These are phyloP conservation scores for Numida meleagris DNA, from an alignment of 2,113 vertebrate genomes.

Conservation along the genomic window DNA sequence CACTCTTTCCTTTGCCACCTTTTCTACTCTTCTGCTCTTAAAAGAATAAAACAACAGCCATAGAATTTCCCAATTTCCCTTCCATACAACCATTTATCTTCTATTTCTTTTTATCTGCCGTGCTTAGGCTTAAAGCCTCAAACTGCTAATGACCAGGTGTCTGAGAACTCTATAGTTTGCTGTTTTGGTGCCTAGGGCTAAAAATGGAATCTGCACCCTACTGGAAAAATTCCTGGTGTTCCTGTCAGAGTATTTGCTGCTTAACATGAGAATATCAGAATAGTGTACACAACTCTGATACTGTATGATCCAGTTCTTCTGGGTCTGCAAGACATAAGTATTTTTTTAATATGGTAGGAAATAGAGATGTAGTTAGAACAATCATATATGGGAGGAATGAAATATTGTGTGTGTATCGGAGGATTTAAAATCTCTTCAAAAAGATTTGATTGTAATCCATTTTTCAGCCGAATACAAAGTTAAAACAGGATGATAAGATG, in stretches of 20 bases:
- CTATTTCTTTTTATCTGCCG: accelerated
- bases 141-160: neutral
- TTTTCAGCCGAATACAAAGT: neutral
- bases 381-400: neutral
- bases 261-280: neutral
- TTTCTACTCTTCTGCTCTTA: neutral
- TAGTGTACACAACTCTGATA: neutral
- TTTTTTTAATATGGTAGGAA: neutral
- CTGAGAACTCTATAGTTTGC: neutral
- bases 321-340: neutral
- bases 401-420: neutral
- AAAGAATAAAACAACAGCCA: neutral
- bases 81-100: neutral
- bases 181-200: neutral
- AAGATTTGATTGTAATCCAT: neutral
- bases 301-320: neutral
- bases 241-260: neutral
- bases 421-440: neutral
- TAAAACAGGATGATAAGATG: neutral
- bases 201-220: neutral
- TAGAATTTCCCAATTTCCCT: neutral
- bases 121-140: neutral
- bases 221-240: neutral
- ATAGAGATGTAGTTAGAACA: neutral
- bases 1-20: neutral